A percentile compares a stretch with the other conserved stretches of the same genome.
These are phyloP conservation scores for Malurus elegans DNA, from an alignment of 2,113 vertebrate species.

Conservation along the genomic window DNA sequence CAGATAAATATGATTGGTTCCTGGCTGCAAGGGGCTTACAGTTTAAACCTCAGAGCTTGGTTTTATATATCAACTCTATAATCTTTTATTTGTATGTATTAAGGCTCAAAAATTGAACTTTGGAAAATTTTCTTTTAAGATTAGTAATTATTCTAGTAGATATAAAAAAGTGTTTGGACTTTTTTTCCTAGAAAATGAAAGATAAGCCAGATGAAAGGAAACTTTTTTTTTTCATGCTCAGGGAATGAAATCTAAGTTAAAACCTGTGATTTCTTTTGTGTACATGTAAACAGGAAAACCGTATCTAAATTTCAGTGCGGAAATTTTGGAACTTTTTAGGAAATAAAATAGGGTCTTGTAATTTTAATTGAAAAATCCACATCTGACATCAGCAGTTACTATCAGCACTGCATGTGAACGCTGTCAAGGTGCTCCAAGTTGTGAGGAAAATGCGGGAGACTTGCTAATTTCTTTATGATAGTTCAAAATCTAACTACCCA, in stretches of 20 bases:
- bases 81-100: not conserved
- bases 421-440: not conserved
- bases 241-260: not conserved
- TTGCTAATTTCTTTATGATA: not conserved
- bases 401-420: not conserved
- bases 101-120: not conserved
- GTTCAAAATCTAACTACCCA: not conserved
- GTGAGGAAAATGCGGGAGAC: not conserved
- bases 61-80: not conserved
- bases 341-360: not conserved
- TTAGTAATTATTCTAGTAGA: not conserved
- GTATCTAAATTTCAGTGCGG: not conserved
- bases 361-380: not conserved
- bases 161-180: not conserved
- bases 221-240: not conserved
- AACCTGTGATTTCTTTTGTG: not conserved
- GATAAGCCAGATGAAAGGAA: not conserved
- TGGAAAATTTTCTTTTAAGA: not conserved
- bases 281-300: not conserved
- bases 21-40: not conserved
- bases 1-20: conserved; percentile 1
- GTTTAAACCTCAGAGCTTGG: not conserved
- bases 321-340: not conserved
- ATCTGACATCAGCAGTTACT: not conserved
- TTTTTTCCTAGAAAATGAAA: not conserved